Evolutionary conservation across 2,888 invertebrate species (phyloP).

Genomic region (Bursaphelenchus okinawaensis): DNA sequence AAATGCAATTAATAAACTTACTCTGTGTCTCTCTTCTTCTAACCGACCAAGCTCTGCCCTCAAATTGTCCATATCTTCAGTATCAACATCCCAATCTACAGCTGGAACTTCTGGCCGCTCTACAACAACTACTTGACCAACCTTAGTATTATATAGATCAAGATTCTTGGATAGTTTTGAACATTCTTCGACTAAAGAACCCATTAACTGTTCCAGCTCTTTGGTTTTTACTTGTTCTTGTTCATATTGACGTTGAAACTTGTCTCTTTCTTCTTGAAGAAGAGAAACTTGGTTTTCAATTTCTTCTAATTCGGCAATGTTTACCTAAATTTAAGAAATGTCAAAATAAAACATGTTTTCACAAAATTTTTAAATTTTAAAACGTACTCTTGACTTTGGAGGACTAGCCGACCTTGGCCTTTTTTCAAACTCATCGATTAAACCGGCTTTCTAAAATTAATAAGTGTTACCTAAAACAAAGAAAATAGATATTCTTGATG

Average conservation of each 20-base stretch:
- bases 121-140: no score
- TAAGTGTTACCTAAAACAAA: neutral
- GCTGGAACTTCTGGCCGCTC: no score
- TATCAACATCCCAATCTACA: no score
- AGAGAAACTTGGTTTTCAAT: neutral
- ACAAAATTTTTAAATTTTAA: neutral
- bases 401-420: neutral
- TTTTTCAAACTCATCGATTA: neutral
- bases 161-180: no score
- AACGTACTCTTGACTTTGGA: neutral
- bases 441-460: neutral
- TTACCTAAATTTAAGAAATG: neutral
- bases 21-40: neutral
- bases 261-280: neutral
- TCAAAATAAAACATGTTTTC: neutral
- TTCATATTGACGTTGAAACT: neutral
- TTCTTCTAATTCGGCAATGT: constrained; percentile 2
- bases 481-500: no score
- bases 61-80: neutral
- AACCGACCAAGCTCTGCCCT: neutral
- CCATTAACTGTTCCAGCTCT: neutral
- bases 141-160: no score
- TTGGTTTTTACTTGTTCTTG: neutral
- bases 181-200: neutral
- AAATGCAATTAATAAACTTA: no score